phyloP scores from a whole-genome alignment of 2,888 invertebrate species.

The Caenorhabditis sp. region DNA sequence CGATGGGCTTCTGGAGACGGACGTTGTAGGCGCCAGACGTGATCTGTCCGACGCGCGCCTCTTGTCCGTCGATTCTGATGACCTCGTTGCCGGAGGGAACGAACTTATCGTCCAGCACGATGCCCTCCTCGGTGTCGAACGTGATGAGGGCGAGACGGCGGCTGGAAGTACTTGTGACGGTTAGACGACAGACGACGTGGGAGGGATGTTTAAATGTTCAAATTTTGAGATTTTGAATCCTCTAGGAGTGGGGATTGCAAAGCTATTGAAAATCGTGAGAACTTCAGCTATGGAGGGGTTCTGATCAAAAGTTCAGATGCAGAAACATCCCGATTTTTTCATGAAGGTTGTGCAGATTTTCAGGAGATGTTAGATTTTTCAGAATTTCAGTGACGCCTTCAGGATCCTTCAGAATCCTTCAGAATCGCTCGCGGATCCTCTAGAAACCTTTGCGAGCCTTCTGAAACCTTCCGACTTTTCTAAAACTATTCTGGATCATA shows the following conservation, averaged over 20 bases:
- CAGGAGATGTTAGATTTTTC: neutral
- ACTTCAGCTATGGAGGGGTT: too few relatives aligned
- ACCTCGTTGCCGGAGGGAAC: slow-evolving; percentile 75
- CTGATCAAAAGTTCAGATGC: too few relatives aligned
- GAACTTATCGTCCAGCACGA: slow-evolving; percentile 60
- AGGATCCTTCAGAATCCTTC: neutral
- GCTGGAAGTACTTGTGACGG: slow-evolving; percentile 50
- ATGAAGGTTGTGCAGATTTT: too few relatives aligned
- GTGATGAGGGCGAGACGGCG: slow-evolving; percentile 72
- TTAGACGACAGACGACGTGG: neutral
- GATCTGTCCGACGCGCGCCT: slow-evolving; percentile 84
- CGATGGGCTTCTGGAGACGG: slow-evolving; percentile 83
- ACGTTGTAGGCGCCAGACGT: slow-evolving; percentile 84
- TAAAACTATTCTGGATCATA: too few relatives aligned
- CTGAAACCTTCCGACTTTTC: too few relatives aligned
- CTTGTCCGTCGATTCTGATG: slow-evolving; percentile 72
- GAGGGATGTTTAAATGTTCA: too few relatives aligned
- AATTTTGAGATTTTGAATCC: too few relatives aligned
- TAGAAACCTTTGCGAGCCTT: neutral
- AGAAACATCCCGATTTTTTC: too few relatives aligned
- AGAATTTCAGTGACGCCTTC: too few relatives aligned
- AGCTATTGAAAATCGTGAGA: too few relatives aligned
- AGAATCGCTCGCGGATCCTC: neutral
- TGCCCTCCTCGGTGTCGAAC: slow-evolving; percentile 68
- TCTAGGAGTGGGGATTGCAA: too few relatives aligned